A percentile compares a stretch with the other conserved stretches of the same genome.
phyloP scores from a whole-genome alignment of 1,140 invertebrate genomes.

The Trichonephila clavipes region DNA sequence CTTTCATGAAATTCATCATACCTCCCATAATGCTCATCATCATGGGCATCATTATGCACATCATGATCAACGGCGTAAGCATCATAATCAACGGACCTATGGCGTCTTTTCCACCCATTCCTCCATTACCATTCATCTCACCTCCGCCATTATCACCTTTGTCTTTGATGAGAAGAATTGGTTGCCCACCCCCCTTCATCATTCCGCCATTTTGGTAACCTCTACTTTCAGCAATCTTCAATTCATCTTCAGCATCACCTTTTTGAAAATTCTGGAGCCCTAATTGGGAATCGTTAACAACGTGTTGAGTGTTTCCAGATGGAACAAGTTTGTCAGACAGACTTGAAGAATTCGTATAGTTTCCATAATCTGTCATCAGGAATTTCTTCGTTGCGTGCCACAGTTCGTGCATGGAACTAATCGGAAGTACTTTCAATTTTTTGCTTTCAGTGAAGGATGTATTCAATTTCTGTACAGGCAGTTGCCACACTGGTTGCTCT shows the following conservation, averaged over 20 bases:
- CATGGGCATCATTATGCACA: constrained; percentile 75
- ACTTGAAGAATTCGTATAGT: neutral
- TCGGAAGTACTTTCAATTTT: constrained; percentile 8
- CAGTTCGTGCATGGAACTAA: constrained; percentile 29
- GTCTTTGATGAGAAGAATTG: constrained; percentile 70
- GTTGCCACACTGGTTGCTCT: neutral
- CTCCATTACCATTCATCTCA: neutral
- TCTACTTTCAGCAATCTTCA: constrained; percentile 22
- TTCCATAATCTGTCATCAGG: neutral
- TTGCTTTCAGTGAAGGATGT: neutral
- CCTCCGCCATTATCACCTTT: constrained; percentile 30
- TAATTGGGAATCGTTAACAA: neutral
- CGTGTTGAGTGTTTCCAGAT: neutral
- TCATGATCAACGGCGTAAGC: constrained; percentile 71
- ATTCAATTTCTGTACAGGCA: constrained; percentile 5
- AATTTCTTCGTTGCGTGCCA: constrained; percentile 3
- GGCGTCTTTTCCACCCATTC: constrained; percentile 43
- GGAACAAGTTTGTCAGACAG: neutral
- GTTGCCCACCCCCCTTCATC: constrained; percentile 41
- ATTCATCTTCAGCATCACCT: neutral
- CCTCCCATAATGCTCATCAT: constrained; percentile 74
- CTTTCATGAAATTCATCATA: constrained; percentile 74
- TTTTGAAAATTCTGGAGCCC: neutral
- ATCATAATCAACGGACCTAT: constrained; percentile 68
- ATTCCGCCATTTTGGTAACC: constrained; percentile 17